Base-by-base conservation (phyloP, 2,113 vertebrate species). In the Entelurus aequoreus region DNA sequence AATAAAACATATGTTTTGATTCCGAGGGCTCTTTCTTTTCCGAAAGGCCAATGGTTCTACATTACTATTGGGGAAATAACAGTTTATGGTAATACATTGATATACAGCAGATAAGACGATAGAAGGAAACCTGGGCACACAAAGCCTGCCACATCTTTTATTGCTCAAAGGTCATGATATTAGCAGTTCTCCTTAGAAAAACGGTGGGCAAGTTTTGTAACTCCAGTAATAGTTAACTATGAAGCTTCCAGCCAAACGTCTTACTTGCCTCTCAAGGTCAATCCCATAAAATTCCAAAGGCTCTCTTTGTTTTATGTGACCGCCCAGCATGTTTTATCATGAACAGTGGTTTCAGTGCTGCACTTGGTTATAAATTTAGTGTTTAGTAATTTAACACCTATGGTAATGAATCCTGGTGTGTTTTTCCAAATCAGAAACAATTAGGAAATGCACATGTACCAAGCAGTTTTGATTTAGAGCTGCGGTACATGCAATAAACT, bases 51-150 rank as follows among this genome's bases (percentile, higher is more conserved):
- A 62, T 5, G 58, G 63, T 51, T 68, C 68, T 61, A 48, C 56
- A 66, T 69, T 68, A 54, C 71, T 74, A 77, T 35, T 54, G 63
- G 70, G 70, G 70, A 79, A 84, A 84, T 84, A 84, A 71, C 77
- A 76, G 78, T 78, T 74, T 79, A 61, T 76, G 61, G 76, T 74
- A 66, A 72, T 77, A 77, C 66, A 13, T 4, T 56, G 70, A 73
- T 78, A 66, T 77, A 85, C 42, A 69, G 47, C 55, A 54, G 85
- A 88, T 87, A 76, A 87, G 87, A 86, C 84, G 79, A 80, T 60
- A 60, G 59, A 40, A 11, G 56, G 49, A 42, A 71, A 72, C 50
- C 60, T 54, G 70, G 47, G 42, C 55, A 19, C 35, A 44, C 48
- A 5, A 50, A 10, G 60, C 47, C 70, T 73, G 69, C 16, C 1